These are phyloP conservation scores for Stegodyphus dumicola DNA, from an alignment of 1,140 invertebrate species.

Conservation along the genomic window DNA sequence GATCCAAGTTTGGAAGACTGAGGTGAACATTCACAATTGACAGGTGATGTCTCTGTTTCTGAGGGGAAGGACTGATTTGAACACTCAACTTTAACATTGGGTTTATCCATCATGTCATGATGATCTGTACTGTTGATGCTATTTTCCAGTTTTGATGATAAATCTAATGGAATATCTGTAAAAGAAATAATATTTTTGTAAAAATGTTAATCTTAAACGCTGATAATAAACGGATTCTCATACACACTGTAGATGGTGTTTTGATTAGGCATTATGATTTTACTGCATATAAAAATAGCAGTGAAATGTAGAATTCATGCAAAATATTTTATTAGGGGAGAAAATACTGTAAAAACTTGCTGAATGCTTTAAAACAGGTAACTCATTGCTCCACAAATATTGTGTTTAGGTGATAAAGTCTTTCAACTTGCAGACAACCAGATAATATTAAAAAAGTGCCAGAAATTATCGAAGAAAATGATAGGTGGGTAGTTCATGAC, in stretches of 20 bases:
- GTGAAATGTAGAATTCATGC: too few species aligned
- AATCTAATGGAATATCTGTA: constrained; percentile 41
- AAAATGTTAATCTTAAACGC: too few species aligned
- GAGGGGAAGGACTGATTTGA: constrained; percentile 1
- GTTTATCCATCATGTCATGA: background rate
- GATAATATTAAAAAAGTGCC: too few species aligned
- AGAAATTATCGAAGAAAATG: too few species aligned
- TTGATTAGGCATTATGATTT: too few species aligned
- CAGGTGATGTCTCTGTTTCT: constrained; percentile 22
- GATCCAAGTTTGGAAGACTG: constrained; percentile 49
- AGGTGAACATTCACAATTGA: constrained; percentile 30
- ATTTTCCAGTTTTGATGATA: constrained; percentile 35
- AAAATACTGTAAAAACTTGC: background rate
- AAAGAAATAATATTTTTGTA: background rate
- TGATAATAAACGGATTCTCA: too few species aligned
- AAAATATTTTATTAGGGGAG: too few species aligned
- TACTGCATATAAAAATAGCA: too few species aligned
- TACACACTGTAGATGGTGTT: background rate
- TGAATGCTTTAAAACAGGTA: background rate
- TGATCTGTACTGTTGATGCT: background rate
- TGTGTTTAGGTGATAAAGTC: too few species aligned
- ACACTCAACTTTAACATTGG: background rate
- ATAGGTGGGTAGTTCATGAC: too few species aligned
- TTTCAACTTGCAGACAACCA: too few species aligned
- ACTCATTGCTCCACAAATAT: too few species aligned